Evolutionary conservation across 2,888 invertebrate genomes (phyloP).

Genomic region (Hirtodrosophila duncani): DNA sequence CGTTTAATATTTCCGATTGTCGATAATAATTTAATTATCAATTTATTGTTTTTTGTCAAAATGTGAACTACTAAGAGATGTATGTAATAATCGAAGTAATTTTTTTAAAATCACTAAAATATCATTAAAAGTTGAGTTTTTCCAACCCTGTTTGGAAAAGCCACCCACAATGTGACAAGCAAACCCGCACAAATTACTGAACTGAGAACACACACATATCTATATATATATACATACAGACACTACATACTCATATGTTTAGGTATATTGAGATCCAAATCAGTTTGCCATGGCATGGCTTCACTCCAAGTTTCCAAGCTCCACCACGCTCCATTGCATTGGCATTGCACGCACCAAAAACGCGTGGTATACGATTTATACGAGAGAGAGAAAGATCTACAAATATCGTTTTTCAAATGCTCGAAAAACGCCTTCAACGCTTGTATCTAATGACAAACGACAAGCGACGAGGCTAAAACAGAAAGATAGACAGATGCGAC

Average conservation of each 20-base stretch:
- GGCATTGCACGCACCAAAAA: slow-evolving; percentile 68
- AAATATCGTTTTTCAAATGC: slow-evolving; percentile 63
- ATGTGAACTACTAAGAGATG: too few relatives aligned
- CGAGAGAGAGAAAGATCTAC: too few relatives aligned
- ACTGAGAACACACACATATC: slow-evolving; percentile 38
- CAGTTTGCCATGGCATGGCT: too few relatives aligned
- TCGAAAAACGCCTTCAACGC: slow-evolving; percentile 59
- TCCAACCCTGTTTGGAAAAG: slow-evolving; percentile 25
- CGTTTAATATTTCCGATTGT: too few relatives aligned
- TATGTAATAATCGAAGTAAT: too few relatives aligned
- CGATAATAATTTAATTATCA: too few relatives aligned
- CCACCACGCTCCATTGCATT: slow-evolving; percentile 57
- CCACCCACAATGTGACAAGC: slow-evolving; percentile 35
- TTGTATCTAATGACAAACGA: slow-evolving; percentile 67
- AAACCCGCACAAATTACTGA: slow-evolving; percentile 39
- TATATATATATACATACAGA: slow-evolving; percentile 5
- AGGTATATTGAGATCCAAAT: too few relatives aligned
- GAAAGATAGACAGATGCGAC: slow-evolving; percentile 39
- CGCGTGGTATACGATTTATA: slow-evolving; percentile 48
- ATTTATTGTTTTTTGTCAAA: too few relatives aligned
- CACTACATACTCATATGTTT: too few relatives aligned
- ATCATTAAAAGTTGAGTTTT: too few relatives aligned
- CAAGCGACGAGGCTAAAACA: slow-evolving; percentile 30
- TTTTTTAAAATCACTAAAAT: too few relatives aligned
- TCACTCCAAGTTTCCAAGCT: slow-evolving; percentile 24